Evolutionary conservation across 2,797 vertebrate genomes (phyloP), one percentile per base, ranked within the genome.

Genomic region (Premnoplex brunnescens): DNA sequence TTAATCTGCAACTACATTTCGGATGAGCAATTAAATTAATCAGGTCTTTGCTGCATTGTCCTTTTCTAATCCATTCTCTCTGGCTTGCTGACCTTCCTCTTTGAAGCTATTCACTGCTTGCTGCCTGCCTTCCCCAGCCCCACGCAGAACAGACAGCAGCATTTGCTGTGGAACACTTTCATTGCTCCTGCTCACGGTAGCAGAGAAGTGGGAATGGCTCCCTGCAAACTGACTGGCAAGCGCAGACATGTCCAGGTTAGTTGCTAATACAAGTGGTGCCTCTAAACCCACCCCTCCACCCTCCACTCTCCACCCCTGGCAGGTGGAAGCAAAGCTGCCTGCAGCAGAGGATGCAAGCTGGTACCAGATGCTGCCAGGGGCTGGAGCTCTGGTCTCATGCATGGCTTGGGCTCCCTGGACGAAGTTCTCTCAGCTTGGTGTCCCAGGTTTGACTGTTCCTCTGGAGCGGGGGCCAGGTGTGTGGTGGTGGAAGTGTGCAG

Each of bases 21-120:
- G 72, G 75, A 94, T 14, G 73, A 94, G 91, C 89, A 97, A 96
- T 97, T 96, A 94, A 91, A 95, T 97, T 96, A 95, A 95, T 95
- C 94, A 79, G 79, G 48, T 62, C 91, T 93, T 93, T 86, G 54
- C 63, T 44, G 79, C 71, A 85, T 89, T 96, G 91, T 95, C 89
- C 85, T 67, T 82, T 73, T 54, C 85, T 96, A 94, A 97, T 94
- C 95, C 92, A 69, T 84, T 46, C 73, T 85, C 1, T 0, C 82
- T 58, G 64, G 17, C 77, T 94, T 83, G 84, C 81, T 96, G 94
- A 94, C 92, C 90, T 96, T 93, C 66, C 81, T 69, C 63, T 92
- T 78, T 93, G 82, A 96, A 94, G 87, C 73, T 41, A 16, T 78
- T 76, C 84, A 19, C 37, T 8, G 54, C 49, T 43, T 15, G 1